phyloP scores from a whole-genome alignment of 92 coral and sea anemone genomes.

The Pocillopora grandis region DNA sequence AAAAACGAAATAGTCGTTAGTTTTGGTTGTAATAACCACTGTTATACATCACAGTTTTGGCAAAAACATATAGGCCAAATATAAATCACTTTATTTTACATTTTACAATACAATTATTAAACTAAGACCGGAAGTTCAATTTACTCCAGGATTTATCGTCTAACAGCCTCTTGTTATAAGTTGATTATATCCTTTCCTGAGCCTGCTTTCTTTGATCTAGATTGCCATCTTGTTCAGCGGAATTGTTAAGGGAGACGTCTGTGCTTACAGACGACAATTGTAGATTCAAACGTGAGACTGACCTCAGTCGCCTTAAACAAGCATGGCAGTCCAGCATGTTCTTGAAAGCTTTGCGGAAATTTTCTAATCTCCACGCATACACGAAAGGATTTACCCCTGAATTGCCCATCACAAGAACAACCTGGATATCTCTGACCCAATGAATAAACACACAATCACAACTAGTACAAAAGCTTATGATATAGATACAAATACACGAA shows the following conservation, averaged over 20 bases:
- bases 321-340: slow-evolving; percentile 15
- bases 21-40: too few relatives aligned
- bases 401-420: slow-evolving; percentile 45
- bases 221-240: neutral
- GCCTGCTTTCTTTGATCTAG: neutral
- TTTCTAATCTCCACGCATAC: slow-evolving; percentile 49
- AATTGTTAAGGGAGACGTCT: neutral
- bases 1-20: too few relatives aligned
- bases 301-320: slow-evolving; percentile 2
- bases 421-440: slow-evolving; percentile 49
- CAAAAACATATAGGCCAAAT: too few relatives aligned
- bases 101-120: too few relatives aligned
- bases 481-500: slow-evolving; percentile 46
- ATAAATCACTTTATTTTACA: too few relatives aligned
- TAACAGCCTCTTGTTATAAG: neutral
- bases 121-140: too few relatives aligned
- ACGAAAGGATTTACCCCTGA: slow-evolving; percentile 52
- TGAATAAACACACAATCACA: slow-evolving; percentile 52
- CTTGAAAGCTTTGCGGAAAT: slow-evolving; percentile 42
- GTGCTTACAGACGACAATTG: neutral
- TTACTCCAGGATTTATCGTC: neutral
- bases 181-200: neutral
- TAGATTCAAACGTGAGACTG: slow-evolving; percentile 3
- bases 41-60: too few relatives aligned
- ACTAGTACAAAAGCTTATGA: slow-evolving; percentile 38